Percentiles rank a stretch among this genome's conserved stretches.
Conservation (phyloP, 2,797 vertebrate genomes). For the Cryptoblepharus egeriae region DNA sequence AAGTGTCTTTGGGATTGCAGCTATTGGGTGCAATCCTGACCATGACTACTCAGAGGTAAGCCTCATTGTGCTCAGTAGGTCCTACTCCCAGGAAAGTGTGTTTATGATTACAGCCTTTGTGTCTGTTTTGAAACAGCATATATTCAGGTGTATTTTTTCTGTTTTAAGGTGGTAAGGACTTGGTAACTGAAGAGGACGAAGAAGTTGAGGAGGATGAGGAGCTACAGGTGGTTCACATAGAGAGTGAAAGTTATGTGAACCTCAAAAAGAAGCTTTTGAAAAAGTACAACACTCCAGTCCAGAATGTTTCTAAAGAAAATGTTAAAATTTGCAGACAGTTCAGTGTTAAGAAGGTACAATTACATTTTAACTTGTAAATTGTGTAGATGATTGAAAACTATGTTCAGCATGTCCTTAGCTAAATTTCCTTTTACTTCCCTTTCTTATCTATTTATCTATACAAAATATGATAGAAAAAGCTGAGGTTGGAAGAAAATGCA, state of each 20-base stretch:
- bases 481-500: neutral
- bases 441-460: neutral
- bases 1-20: too few species aligned
- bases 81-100: too few species aligned
- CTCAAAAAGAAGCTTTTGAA: conserved; percentile 87
- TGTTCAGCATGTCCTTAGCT: neutral
- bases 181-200: conserved; percentile 70
- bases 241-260: conserved; percentile 91
- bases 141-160: conserved; percentile 48
- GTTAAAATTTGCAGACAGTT: conserved; percentile 88
- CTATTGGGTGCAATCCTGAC: too few species aligned
- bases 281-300: conserved; percentile 79
- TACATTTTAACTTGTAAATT: neutral
- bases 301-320: conserved; percentile 84
- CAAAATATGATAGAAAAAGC: neutral
- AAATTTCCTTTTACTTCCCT: neutral
- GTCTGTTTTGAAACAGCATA: neutral
- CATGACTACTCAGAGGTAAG: too few species aligned
- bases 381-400: neutral
- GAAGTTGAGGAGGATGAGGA: conserved; percentile 80
- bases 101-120: too few species aligned
- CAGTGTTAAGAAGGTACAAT: conserved; percentile 82
- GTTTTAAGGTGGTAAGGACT: conserved; percentile 65
- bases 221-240: conserved; percentile 77
- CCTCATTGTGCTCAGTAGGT: too few species aligned